These are phyloP conservation scores for Tetheella fluctuosa DNA, from an alignment of 2,888 invertebrate genomes.

Conservation along the genomic window DNA sequence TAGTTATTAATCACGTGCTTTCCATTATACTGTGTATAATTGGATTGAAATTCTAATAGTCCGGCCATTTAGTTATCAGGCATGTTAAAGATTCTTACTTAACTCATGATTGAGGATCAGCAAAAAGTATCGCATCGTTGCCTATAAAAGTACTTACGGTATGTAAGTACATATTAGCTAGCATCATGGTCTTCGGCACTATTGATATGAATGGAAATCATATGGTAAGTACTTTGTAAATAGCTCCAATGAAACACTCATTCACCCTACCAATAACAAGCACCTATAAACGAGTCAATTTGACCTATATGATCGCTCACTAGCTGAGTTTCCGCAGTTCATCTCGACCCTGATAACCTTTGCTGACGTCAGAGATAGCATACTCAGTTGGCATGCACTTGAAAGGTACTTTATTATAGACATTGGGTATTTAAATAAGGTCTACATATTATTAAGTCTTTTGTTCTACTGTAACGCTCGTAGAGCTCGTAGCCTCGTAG, in stretches of 20 bases:
- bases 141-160: no score
- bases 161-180: no score
- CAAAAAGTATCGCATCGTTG: no score
- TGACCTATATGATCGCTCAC: slow-evolving; percentile 43
- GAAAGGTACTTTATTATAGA: slow-evolving; percentile 19
- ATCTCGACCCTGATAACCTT: slow-evolving; percentile 54
- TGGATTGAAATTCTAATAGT: no score
- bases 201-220: neutral
- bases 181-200: no score
- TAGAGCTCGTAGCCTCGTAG: neutral
- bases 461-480: neutral
- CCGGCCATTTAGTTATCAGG: no score
- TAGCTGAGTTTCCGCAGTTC: slow-evolving; percentile 51
- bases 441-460: neutral
- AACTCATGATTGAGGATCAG: no score
- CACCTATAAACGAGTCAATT: slow-evolving; percentile 28
- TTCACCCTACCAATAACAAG: slow-evolving; percentile 21
- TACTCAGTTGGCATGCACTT: slow-evolving; percentile 42
- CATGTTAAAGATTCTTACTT: no score
- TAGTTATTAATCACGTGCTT: neutral
- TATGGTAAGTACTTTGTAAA: neutral
- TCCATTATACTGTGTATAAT: neutral
- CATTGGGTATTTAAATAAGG: neutral
- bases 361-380: slow-evolving; percentile 55
- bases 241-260: neutral